These are phyloP conservation scores for Drosophila percnosoma DNA, from an alignment of 2,888 invertebrate species.

Conservation along the genomic window DNA sequence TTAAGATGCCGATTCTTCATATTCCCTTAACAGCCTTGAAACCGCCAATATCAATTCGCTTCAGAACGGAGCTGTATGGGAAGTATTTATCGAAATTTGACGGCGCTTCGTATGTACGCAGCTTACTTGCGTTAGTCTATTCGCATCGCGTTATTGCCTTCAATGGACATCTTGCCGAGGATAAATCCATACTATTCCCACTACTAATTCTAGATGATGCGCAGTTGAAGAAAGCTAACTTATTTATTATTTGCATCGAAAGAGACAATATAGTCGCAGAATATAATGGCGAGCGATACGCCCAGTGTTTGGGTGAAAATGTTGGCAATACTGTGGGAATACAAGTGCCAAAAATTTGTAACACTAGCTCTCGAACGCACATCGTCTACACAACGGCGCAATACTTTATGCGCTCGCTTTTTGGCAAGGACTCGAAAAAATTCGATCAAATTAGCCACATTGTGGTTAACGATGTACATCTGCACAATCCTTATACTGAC, in stretches of 20 bases:
- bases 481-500: slow-evolving; percentile 59
- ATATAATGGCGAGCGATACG: slow-evolving; percentile 50
- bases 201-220: slow-evolving; percentile 52
- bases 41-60: background rate
- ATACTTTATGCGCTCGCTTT: slow-evolving; percentile 48
- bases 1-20: slow-evolving; percentile 12
- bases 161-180: slow-evolving; percentile 36
- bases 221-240: slow-evolving; percentile 23
- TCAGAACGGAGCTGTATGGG: slow-evolving; percentile 8
- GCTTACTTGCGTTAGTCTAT: slow-evolving; percentile 40
- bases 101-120: background rate
- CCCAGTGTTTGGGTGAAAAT: slow-evolving; percentile 49
- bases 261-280: slow-evolving; percentile 48
- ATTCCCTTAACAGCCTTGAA: slow-evolving; percentile 7
- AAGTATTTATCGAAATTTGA: slow-evolving; percentile 7
- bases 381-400: slow-evolving; percentile 59
- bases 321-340: slow-evolving; percentile 63
- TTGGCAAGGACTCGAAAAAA: slow-evolving; percentile 17
- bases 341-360: slow-evolving; percentile 42
- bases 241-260: slow-evolving; percentile 57
- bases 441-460: slow-evolving; percentile 54
- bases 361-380: slow-evolving; percentile 40
- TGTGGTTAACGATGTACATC: slow-evolving; percentile 60
- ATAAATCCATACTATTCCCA: slow-evolving; percentile 56
- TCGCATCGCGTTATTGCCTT: slow-evolving; percentile 47